Conservation (phyloP, 1,140 invertebrate genomes). For the Nasonia giraulti region DNA sequence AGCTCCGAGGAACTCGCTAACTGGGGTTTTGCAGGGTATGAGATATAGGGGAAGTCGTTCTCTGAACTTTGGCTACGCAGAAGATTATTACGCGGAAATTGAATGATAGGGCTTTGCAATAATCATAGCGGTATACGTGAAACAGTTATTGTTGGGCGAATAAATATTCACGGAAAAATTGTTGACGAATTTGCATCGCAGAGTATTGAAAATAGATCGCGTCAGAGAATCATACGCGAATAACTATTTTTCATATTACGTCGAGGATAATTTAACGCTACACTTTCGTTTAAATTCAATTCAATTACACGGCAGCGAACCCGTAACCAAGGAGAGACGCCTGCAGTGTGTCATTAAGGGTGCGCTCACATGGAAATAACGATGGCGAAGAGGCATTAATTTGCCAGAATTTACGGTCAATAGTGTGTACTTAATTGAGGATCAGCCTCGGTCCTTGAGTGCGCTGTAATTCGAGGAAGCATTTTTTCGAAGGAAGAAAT, state of each 20-base stretch:
- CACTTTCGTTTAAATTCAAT: not conserved
- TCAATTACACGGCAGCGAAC: not conserved
- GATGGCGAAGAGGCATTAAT: conserved; percentile 32
- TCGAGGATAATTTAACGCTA: conserved; percentile 3
- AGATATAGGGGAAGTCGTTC: not conserved
- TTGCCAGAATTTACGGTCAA: conserved; percentile 45
- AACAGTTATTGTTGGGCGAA: too few relatives aligned
- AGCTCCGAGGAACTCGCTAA: too few relatives aligned
- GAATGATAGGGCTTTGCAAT: too few relatives aligned
- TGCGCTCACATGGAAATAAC: conserved; percentile 39
- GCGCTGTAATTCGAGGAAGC: not conserved
- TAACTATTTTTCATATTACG: not conserved
- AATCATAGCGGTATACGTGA: too few relatives aligned
- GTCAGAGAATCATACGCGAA: too few relatives aligned
- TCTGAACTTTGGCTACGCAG: not conserved
- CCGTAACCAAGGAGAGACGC: not conserved
- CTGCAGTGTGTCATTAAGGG: conserved; percentile 34
- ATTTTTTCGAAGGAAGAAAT: not conserved
- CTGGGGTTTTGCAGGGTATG: too few relatives aligned
- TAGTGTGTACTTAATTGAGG: conserved; percentile 31
- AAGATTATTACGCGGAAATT: too few relatives aligned
- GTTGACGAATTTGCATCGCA: too few relatives aligned
- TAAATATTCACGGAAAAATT: too few relatives aligned
- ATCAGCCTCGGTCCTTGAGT: not conserved
- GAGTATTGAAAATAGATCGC: too few relatives aligned